Evolutionary conservation across 2,888 invertebrate species (phyloP), one percentile per base, ranked within the genome.

Genomic region (Tridacna gigas): DNA sequence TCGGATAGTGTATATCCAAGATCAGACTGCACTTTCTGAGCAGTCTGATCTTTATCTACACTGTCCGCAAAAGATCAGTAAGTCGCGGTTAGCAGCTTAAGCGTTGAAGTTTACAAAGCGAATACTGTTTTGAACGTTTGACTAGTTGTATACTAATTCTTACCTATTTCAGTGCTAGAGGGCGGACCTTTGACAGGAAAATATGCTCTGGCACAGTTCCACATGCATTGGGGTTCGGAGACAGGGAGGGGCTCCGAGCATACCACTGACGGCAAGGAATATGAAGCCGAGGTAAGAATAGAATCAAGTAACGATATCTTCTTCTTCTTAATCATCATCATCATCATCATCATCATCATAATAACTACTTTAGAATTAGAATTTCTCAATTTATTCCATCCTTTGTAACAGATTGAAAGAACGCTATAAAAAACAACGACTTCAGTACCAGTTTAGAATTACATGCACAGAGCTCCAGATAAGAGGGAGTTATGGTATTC

Each of bases 201-300:
- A 77, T 98, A 98, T 95, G 96, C 97, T 91, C 95, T 99, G 82
- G 97, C 97, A 93, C 99, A 99, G 95, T 98, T 98, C 95, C 99
- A 99, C 94, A 97, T 98, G 92, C 99, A 99, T 95, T 99, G 99
- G 99, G 99, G 98, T 69, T 96, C 97, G 84, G 96, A 96, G 76
- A 97, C 97, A 93, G 96, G 96, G n/a, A 96, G 96, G 91, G 99
- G 99, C 20, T 98, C 98, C 0, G 99, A 99, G 94, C 99, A 99
- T 94, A 98, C 98, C 0, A 97, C 99, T 13, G 97, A 98, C 94
- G 98, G 98, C n/a, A 96, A 97, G 90, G 96, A 97, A 74, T 98
- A 96, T 95, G 97, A 98, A n/a, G 98, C 97, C 61, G 99, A 99
- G 96, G 96, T 94, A 60, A 60, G 2, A n/a, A 9, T 60, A 60